These are phyloP conservation scores for Hypomesus transpacificus DNA, from an alignment of 2,113 vertebrate genomes.

Conservation along the genomic window DNA sequence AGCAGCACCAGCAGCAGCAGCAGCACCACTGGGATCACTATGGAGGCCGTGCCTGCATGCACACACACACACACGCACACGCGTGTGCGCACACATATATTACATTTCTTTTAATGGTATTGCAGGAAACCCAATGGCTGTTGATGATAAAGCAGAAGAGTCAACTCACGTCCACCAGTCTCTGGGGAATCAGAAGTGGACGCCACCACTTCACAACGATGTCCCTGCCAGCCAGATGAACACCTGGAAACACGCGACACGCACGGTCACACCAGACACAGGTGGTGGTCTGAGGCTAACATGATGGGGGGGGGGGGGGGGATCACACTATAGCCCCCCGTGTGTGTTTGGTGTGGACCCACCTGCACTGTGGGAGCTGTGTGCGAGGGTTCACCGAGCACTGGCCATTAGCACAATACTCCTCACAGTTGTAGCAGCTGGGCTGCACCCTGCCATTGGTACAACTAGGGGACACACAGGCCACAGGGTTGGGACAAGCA, in stretches of 20 bases:
- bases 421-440: constrained; percentile 88
- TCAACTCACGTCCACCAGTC: constrained; percentile 52
- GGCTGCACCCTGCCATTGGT: constrained; percentile 76
- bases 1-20: constrained; percentile 78
- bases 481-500: neutral
- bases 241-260: constrained; percentile 49
- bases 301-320: neutral
- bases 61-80: constrained; percentile 35
- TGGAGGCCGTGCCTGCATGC: constrained; percentile 78
- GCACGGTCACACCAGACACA: neutral
- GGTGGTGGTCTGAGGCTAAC: neutral
- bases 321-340: neutral
- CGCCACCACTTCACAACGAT: constrained; percentile 57
- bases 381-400: constrained; percentile 79
- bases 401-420: constrained; percentile 86
- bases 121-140: neutral
- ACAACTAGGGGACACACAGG: constrained; percentile 63
- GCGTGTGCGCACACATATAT: constrained; percentile 12
- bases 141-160: neutral
- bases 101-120: neutral
- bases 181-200: neutral
- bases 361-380: constrained; percentile 86
- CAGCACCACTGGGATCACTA: constrained; percentile 82
- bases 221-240: constrained; percentile 60
- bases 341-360: constrained; percentile 37